These are phyloP conservation scores for Megalurothrips usitatus DNA, from an alignment of 2,888 invertebrate genomes.

Conservation along the genomic window DNA sequence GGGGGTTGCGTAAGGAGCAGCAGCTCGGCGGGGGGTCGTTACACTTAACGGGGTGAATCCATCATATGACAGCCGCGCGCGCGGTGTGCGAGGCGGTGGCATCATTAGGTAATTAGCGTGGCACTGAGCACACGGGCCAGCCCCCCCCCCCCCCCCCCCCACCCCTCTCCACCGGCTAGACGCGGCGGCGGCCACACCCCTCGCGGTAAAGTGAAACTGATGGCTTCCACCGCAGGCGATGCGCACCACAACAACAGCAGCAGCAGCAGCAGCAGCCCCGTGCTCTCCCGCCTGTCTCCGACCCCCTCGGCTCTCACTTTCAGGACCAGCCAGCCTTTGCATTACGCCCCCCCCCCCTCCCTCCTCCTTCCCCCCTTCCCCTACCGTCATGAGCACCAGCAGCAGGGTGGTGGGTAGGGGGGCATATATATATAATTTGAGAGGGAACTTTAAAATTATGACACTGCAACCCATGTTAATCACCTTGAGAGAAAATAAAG, in stretches of 20 bases:
- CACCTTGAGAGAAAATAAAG: no score
- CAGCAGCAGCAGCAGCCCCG: not conserved
- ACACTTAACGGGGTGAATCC: constrained; percentile 7
- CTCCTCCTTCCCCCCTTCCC: not conserved
- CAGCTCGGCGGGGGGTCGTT: not conserved
- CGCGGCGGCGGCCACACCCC: constrained; percentile 4
- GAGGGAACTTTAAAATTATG: no score
- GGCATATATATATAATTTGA: no score
- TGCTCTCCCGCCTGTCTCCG: not conserved
- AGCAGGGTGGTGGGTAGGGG: no score
- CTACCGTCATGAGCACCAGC: not conserved
- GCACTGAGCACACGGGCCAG: not conserved
- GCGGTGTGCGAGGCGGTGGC: not conserved
- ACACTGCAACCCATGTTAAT: no score
- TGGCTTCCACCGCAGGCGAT: not conserved
- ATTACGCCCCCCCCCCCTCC: not conserved
- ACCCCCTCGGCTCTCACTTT: not conserved
- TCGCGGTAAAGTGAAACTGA: constrained; percentile 23
- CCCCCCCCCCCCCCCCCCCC: not conserved
- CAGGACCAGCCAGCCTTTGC: not conserved
- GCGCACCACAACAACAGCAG: not conserved
- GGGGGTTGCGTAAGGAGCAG: not conserved
- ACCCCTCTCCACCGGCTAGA: not conserved
- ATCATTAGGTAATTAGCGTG: constrained; percentile 25
- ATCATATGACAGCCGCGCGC: not conserved